Evolutionary conservation across 2,888 invertebrate genomes (phyloP).

Genomic region (Chalcosyrphus nemorum): DNA sequence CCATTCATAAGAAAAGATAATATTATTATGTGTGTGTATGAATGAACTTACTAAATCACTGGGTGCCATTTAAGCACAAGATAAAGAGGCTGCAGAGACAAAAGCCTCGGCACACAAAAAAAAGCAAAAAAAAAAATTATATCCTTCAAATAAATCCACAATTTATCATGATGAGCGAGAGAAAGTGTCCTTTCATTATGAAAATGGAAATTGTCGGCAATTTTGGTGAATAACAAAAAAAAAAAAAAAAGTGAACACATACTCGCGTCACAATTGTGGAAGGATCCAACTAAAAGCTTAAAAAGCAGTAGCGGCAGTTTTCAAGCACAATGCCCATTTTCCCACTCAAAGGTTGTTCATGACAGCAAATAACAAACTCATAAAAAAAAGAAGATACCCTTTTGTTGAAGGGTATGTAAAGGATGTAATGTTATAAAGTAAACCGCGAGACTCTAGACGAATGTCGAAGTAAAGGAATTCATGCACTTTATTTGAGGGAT

Average conservation of each 20-base stretch:
- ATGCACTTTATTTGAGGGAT: background rate
- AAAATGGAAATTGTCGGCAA: constrained; percentile 45
- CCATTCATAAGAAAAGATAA: constrained; percentile 43
- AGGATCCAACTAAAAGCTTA: constrained; percentile 14
- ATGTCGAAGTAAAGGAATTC: background rate
- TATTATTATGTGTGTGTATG: constrained; percentile 24
- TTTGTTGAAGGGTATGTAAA: background rate
- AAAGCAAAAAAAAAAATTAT: background rate
- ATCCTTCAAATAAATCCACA: constrained; percentile 60
- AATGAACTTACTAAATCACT: constrained; percentile 60
- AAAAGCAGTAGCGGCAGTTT: constrained; percentile 8
- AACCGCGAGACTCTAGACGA: background rate
- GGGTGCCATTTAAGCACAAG: constrained; percentile 55
- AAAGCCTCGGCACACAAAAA: constrained; percentile 27
- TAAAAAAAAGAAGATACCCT: background rate
- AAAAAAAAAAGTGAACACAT: background rate
- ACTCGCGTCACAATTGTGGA: background rate
- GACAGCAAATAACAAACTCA: background rate
- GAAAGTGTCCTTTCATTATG: constrained; percentile 48
- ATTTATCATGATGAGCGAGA: constrained; percentile 56
- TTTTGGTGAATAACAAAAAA: constrained; percentile 9
- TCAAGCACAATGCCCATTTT: background rate
- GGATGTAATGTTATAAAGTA: background rate
- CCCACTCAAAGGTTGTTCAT: background rate
- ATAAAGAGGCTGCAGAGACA: constrained; percentile 56